Base-by-base conservation (phyloP, 2,888 invertebrate genomes). In the Tenthredo livida region DNA sequence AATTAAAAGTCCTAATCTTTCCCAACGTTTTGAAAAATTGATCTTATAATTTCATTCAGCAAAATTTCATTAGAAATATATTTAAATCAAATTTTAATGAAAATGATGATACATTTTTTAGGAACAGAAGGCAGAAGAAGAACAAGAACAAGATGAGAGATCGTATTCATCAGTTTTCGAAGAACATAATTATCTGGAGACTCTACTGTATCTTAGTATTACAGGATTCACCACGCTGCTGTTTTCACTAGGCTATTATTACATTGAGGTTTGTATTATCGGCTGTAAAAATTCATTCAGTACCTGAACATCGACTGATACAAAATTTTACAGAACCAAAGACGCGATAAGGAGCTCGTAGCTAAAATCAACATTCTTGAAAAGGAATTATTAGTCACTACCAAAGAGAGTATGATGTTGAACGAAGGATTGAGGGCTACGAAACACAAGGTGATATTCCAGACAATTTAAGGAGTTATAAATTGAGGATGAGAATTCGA, bases 211-310 rank as follows among this genome's bases (percentile, higher is more conserved):
- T 91, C 93, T 96, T 50, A 90, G 94, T 17, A 95, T 97, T 77
- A 96, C 97, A n/a, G 96, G 97, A 3, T 93, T 95, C n/a, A 96
- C 97, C 0, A 95, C 96, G 0, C 94, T 97, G 9, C 92, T 97
- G 80, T 97, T 97, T 90, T 95, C 96, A 25, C 94, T 97, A 86
- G 97, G 97, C 33, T 97, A 97, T 93, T 96, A 97, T 92, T 96
- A 96, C 89, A 95, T 97, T 86, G 97, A 97, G 92, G 94, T 94
- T 89, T 88, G 89, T 87, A 37, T 77, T 7, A 78, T 77, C 40
- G 21, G 15, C 17, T 10, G 12, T 47, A 29, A 15, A 15, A 54
- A 73, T 12, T 33, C 9, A 70, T 29, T 80, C 25, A 15, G 17
- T 29, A 84, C 37, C 29, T 0, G 17, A 40, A 17, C 2, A 15